These are phyloP conservation scores for Calliopsis andreniformis DNA, from an alignment of 1,140 invertebrate genomes.

Conservation along the genomic window DNA sequence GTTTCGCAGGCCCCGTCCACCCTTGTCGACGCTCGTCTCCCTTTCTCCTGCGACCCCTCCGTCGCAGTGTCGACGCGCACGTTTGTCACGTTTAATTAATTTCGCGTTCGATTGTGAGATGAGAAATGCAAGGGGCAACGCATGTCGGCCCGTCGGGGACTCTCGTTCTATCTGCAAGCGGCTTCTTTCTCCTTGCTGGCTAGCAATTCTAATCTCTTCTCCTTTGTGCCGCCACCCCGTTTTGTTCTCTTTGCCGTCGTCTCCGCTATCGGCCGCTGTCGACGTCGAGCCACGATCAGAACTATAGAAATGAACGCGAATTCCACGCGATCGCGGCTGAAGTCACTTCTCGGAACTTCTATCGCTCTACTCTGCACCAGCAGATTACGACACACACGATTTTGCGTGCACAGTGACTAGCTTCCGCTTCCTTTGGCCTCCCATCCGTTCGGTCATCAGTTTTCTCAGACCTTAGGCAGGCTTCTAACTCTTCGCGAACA, in stretches of 20 bases:
- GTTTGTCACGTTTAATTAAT: slow-evolving; percentile 55
- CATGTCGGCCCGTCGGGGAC: slow-evolving; percentile 7
- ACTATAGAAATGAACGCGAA: not conserved
- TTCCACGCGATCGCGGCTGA: not conserved
- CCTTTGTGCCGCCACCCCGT: slow-evolving; percentile 30
- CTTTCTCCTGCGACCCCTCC: not conserved
- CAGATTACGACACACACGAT: not conserved
- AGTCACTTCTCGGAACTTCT: slow-evolving; percentile 24
- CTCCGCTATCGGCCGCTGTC: slow-evolving; percentile 22
- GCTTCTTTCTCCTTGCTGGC: not conserved
- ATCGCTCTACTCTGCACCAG: not conserved
- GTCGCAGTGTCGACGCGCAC: not conserved
- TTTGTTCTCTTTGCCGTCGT: slow-evolving; percentile 25
- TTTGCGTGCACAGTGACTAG: not conserved
- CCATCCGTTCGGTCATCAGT: too few species aligned
- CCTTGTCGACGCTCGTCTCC: not conserved
- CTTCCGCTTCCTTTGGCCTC: not conserved
- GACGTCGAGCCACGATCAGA: not conserved
- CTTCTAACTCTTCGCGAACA: not conserved
- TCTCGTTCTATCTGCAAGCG: slow-evolving; percentile 19
- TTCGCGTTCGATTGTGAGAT: slow-evolving; percentile 31
- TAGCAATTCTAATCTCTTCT: slow-evolving; percentile 35
- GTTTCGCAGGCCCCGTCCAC: not conserved
- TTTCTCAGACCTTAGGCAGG: too few species aligned
- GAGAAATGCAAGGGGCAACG: slow-evolving; percentile 1